phyloP scores from a whole-genome alignment of 2,888 invertebrate species.

The Prosapia bicincta region DNA sequence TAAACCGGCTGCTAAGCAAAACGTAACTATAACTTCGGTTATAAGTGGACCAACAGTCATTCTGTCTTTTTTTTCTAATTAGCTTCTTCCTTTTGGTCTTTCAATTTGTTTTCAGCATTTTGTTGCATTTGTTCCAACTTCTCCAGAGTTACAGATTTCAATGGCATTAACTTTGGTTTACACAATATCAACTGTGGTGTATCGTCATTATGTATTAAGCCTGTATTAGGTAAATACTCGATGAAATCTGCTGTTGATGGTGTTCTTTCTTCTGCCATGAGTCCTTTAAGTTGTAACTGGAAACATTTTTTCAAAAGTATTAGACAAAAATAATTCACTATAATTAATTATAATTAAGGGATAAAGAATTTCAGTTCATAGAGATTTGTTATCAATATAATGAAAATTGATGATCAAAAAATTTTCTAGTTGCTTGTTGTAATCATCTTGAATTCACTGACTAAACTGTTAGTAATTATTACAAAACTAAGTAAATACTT shows the following conservation, averaged over 20 bases:
- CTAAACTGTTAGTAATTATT: no score
- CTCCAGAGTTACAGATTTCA: conserved; percentile 88
- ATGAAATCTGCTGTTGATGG: not conserved
- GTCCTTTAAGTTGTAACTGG: not conserved
- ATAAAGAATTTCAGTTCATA: no score
- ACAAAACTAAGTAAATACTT: no score
- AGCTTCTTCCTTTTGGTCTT: conserved; percentile 45
- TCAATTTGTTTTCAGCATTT: conserved; percentile 67
- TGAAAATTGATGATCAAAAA: no score
- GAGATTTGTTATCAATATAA: no score
- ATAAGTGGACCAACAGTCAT: conserved; percentile 53
- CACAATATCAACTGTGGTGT: conserved; percentile 71
- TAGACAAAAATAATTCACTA: no score
- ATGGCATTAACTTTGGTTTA: conserved; percentile 87
- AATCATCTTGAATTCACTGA: no score
- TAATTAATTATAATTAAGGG: no score
- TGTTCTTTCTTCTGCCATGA: conserved; percentile 4
- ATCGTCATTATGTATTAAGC: conserved; percentile 69
- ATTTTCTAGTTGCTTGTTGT: no score
- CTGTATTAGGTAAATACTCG: conserved; percentile 37
- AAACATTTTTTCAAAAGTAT: no score
- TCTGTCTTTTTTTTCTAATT: conserved; percentile 8
- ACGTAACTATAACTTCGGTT: conserved; percentile 76
- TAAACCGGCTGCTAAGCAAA: conserved; percentile 68
- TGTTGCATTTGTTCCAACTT: conserved; percentile 91